These are phyloP conservation scores for Falco cherrug DNA, from an alignment of 2,797 vertebrate genomes.

Conservation along the genomic window DNA sequence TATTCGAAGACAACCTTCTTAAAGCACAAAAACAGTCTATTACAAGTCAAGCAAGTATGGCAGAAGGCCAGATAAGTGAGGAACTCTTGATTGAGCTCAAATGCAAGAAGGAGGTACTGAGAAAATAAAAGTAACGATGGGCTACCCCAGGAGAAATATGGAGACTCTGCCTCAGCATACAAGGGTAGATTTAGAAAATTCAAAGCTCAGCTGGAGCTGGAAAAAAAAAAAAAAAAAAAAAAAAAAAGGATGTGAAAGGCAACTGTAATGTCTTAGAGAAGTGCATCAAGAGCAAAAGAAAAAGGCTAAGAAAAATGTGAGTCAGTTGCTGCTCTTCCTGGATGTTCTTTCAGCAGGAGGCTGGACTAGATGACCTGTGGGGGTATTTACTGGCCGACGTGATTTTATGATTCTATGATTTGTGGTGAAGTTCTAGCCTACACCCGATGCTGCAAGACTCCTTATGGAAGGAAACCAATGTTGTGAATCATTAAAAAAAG, in stretches of 20 bases:
- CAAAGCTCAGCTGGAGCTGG: background rate
- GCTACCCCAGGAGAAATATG: background rate
- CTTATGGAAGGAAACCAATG: background rate
- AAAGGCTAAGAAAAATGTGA: background rate
- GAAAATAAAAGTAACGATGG: background rate
- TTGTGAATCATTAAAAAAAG: accelerated
- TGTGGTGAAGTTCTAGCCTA: background rate
- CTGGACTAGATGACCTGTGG: background rate
- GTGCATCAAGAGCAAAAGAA: background rate
- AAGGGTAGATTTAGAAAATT: background rate
- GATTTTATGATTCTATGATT: background rate
- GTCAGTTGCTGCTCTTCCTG: background rate
- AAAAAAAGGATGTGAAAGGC: background rate
- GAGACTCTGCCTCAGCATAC: background rate
- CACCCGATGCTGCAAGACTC: background rate
- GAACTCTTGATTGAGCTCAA: background rate
- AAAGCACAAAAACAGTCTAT: background rate
- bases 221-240: background rate
- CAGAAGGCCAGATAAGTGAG: background rate
- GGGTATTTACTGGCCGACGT: background rate
- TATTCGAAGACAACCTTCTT: background rate
- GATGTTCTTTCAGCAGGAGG: background rate
- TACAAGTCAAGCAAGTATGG: background rate
- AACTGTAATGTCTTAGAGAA: background rate
- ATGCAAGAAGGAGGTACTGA: background rate